These are phyloP conservation scores for Mongoloraphidia duomilia DNA, from an alignment of 2,888 invertebrate species.

Conservation along the genomic window DNA sequence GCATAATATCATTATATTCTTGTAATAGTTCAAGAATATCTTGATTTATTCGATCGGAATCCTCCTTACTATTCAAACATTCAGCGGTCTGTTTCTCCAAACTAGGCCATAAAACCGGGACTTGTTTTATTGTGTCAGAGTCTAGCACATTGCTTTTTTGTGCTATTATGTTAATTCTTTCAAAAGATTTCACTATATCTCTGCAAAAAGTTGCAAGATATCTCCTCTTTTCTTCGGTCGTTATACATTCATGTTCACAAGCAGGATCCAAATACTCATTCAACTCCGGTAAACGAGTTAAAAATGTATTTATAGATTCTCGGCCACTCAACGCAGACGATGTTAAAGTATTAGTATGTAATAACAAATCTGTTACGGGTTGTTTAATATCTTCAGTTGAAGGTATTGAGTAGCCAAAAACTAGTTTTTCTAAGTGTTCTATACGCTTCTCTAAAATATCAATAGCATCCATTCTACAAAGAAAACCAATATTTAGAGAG, in stretches of 20 bases:
- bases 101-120: slow-evolving; percentile 30
- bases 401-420: slow-evolving; percentile 25
- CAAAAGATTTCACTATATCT: slow-evolving; percentile 29
- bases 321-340: slow-evolving; percentile 35
- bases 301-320: slow-evolving; percentile 30
- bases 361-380: slow-evolving; percentile 28
- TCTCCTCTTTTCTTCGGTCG: slow-evolving; percentile 32
- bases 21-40: slow-evolving; percentile 29
- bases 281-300: slow-evolving; percentile 31
- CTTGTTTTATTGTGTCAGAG: slow-evolving; percentile 27
- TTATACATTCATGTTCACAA: slow-evolving; percentile 29
- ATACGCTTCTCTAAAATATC: slow-evolving; percentile 33
- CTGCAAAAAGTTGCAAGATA: slow-evolving; percentile 31
- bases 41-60: slow-evolving; percentile 25
- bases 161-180: slow-evolving; percentile 27
- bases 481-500: too few species aligned
- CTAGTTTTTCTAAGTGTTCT: slow-evolving; percentile 29
- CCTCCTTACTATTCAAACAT: slow-evolving; percentile 28
- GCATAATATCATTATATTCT: slow-evolving; percentile 34
- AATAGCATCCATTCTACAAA: slow-evolving; percentile 16
- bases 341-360: slow-evolving; percentile 33
- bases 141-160: slow-evolving; percentile 29
- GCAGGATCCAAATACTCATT: slow-evolving; percentile 32
- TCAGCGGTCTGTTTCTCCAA: slow-evolving; percentile 27
- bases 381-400: slow-evolving; percentile 21